Base-by-base conservation (phyloP, 2,888 invertebrate genomes). In the Resseliella maxima region DNA sequence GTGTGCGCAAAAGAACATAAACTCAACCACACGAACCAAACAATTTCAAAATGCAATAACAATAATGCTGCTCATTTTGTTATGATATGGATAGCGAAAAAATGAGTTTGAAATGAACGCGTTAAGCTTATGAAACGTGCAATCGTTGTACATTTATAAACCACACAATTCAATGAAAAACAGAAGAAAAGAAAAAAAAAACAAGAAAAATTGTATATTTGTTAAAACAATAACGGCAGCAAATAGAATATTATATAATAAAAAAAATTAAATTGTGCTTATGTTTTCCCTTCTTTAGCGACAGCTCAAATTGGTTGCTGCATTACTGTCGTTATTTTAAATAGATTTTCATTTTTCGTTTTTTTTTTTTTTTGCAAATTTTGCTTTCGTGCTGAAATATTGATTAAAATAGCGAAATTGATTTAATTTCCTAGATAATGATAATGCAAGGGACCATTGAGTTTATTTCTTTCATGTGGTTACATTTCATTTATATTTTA, bases 231-330 rank as follows among this genome's bases (percentile, higher is more conserved):
- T 72, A 31, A 72, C 72, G 72, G 15, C 31, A 15, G 72, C 3
- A 72, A 31, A 72, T 72, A 72, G 72, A 72, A 27, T 31, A 72
- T 72, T 72, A 72, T 31, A 72, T 72, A 72, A 72, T 72, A n/a
- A n/a, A n/a, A n/a, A n/a, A 18, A 15, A 21, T 50, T 2, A 2
- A 18, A 18, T 18, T 15, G 50, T 50, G 50, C 6, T 5, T 45
- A 10, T 45, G 45, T 12, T 50, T 15, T 50, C 50, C 10, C 18
- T 50, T 50, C 15, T 50, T 15, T 50, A 18, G 46, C 46, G 18
- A 18, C 18, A 2, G 18, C 15, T 15, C 46, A 18, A 15, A 18
- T 31, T 27, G 72, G 5, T 27, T 24, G 12, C 31, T 72, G 72
- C 15, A 6, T 24, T 24, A 27, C 59, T 59, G 24, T 59, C 31